phyloP scores from a whole-genome alignment of 2,113 vertebrate genomes.

The Rhombomys opimus region DNA sequence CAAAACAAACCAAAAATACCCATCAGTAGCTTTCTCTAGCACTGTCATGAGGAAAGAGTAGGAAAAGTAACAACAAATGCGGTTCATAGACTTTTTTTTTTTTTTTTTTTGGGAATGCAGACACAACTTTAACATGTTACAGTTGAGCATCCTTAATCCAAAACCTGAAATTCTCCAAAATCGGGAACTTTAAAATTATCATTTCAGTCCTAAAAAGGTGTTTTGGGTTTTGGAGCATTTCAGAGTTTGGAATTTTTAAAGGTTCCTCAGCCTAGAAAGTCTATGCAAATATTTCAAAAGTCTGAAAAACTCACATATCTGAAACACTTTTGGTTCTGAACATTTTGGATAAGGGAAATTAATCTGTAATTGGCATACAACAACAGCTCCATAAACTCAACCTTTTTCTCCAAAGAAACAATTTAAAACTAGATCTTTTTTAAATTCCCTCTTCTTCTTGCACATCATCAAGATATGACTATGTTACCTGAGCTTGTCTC shows the following conservation, averaged over 20 bases:
- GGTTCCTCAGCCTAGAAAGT: background rate
- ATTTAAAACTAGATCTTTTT: slow-evolving; percentile 11
- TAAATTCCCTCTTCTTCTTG: background rate
- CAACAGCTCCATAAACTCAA: background rate
- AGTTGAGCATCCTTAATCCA: background rate
- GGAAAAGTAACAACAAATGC: background rate
- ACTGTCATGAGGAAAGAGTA: background rate
- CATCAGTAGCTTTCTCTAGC: background rate
- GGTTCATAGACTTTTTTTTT: background rate
- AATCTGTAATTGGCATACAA: background rate
- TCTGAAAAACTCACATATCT: background rate
- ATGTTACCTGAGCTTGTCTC: background rate
- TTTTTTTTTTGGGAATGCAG: background rate
- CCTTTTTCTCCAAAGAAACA: slow-evolving; percentile 7
- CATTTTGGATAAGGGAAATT: background rate
- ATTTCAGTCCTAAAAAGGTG: background rate
- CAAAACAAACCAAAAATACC: background rate
- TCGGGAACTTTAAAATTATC: background rate
- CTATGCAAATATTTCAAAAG: background rate
- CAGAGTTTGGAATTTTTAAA: background rate
- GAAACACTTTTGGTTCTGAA: background rate
- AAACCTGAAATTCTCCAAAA: background rate
- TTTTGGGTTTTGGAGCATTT: background rate
- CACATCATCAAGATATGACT: background rate
- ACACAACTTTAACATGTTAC: background rate